A percentile compares a stretch with the other conserved stretches of the same genome.
Evolutionary conservation across 2,113 vertebrate genomes (phyloP).

Genomic region (Cricetomys ansorgei): DNA sequence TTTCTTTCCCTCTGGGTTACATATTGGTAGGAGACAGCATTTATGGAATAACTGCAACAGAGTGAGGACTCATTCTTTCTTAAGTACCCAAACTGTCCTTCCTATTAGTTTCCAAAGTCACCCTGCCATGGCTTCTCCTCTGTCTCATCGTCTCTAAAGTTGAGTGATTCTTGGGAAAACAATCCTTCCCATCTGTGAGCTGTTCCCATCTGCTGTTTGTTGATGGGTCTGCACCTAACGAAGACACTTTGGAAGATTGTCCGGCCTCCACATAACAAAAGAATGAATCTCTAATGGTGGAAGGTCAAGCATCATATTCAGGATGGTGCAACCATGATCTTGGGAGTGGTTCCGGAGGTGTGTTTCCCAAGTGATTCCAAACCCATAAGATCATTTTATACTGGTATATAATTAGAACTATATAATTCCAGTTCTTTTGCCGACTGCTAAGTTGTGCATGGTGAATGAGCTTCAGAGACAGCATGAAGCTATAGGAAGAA

Average conservation of each 20-base stretch:
- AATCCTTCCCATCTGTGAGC: neutral
- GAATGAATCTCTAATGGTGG: slow-evolving; percentile 78
- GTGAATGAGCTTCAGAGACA: neutral
- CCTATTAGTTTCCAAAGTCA: neutral
- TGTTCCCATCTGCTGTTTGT: neutral
- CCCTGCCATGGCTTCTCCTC: neutral
- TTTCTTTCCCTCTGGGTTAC: neutral
- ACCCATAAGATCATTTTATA: neutral
- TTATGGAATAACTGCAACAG: neutral
- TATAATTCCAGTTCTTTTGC: neutral
- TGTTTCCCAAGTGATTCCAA: neutral
- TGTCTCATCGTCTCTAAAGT: too few relatives aligned
- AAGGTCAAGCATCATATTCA: slow-evolving; percentile 54
- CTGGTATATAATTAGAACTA: neutral
- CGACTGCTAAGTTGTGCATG: neutral
- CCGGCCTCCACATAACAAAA: slow-evolving; percentile 47
- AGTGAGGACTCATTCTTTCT: neutral
- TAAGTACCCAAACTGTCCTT: neutral
- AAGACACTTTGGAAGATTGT: neutral
- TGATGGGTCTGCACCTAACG: neutral
- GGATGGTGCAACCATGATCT: neutral
- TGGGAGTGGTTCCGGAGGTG: neutral
- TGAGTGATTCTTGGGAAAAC: neutral
- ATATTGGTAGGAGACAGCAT: neutral
- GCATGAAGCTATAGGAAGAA: neutral